Evolutionary conservation across 92 coral and sea anemone genomes (phyloP).

Genomic region (Porites lobata): DNA sequence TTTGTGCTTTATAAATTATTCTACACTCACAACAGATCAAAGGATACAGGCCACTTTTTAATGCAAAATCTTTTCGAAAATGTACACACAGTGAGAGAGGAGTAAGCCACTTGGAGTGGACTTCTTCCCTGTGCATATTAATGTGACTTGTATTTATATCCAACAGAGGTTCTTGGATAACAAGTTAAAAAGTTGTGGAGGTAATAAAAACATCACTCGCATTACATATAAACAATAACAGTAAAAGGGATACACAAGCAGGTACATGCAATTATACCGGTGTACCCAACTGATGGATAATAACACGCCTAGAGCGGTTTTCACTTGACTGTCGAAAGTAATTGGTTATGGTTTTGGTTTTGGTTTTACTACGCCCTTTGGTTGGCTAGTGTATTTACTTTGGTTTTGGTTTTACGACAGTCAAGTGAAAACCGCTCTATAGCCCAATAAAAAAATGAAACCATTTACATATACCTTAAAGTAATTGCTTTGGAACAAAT

Average conservation of each 20-base stretch:
- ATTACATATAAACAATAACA: background rate
- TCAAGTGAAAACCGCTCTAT: background rate
- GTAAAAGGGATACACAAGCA: conserved; percentile 30
- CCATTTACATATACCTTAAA: conserved; percentile 31
- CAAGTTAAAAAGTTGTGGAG: conserved; percentile 35
- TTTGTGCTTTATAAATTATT: too few relatives aligned
- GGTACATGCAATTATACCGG: conserved; percentile 19
- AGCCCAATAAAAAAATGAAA: conserved; percentile 4
- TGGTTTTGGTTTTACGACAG: too few relatives aligned
- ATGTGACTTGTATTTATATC: conserved; percentile 31
- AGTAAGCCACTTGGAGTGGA: too few relatives aligned
- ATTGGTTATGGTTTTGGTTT: too few relatives aligned
- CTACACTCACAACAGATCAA: too few relatives aligned
- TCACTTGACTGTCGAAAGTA: too few relatives aligned
- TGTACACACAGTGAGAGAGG: too few relatives aligned
- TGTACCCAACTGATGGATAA: conserved; percentile 23
- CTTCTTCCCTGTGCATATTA: background rate
- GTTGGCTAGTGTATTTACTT: too few relatives aligned
- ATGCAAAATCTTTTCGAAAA: too few relatives aligned
- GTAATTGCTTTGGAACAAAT: conserved; percentile 33
- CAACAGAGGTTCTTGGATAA: conserved; percentile 31
- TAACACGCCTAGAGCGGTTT: background rate
- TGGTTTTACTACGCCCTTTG: too few relatives aligned
- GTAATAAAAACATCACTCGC: conserved; percentile 25
- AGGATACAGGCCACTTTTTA: too few relatives aligned